Base-by-base conservation (phyloP, 2,113 vertebrate genomes). In the Vimba vimba region DNA sequence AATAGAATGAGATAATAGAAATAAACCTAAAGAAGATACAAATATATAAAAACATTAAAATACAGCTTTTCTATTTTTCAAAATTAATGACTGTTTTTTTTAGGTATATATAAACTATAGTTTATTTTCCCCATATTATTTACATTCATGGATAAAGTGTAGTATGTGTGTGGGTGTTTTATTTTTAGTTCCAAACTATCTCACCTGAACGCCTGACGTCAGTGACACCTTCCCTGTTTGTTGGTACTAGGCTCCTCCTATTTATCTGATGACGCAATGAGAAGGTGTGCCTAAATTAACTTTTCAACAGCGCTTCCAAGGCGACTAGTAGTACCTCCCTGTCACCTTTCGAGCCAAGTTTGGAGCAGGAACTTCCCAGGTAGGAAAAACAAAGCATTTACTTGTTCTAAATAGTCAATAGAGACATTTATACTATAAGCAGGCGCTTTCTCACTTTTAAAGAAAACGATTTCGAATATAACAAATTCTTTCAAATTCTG, bases 311-410 rank as follows among this genome's bases (percentile, higher is more conserved):
- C 68, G 68, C 76, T 84, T 87, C 85, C 91, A 91, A 91, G 92
- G 93, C 91, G 93, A 93, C 93, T 86, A 90, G 89, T 90, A 89
- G 50, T 91, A 87, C 89, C 88, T 93, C 92, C 90, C 88, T 87
- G 91, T 86, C 71, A 87, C 87, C 36, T 78, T 64, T 86, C 74
- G 76, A 39, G 82, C 60, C 86, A 59, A 85, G 84, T 86, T 85
- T 88, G 85, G 91, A 93, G 91, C 93, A 93, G 93, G 93, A 94
- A 94, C 91, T 89, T 85, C 30, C 75, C 92, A 93, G 95, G 95
- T 95, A 94, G 91, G 94, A 87, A 66, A 87, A 85, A 73, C 71
- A 86, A 73, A 17, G 19, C 36, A 21, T 52, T 52, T 82, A 36
- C 7, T 52, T 52, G 25, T 82, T 69, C 11, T 69, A 47, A 69